Evolutionary conservation across 1,140 invertebrate genomes (phyloP).

Genomic region (Agrilus planipennis): DNA sequence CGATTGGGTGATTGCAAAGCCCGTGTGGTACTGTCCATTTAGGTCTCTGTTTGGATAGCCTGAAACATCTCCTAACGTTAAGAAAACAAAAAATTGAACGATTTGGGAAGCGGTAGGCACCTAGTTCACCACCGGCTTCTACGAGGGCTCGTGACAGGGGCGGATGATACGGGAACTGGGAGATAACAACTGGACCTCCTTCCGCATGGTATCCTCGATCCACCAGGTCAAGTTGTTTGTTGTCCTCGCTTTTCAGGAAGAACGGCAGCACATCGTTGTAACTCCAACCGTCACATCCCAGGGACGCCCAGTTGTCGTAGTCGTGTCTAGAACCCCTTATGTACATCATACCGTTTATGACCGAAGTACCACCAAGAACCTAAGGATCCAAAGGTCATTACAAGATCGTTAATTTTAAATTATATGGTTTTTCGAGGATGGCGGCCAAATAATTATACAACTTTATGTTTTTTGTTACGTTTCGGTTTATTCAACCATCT

Average conservation of each 20-base stretch:
- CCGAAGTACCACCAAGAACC: slow-evolving; percentile 84
- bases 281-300: slow-evolving; percentile 81
- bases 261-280: slow-evolving; percentile 81
- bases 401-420: no score
- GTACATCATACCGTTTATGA: slow-evolving; percentile 96
- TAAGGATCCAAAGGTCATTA: no score
- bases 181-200: slow-evolving; percentile 66
- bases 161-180: slow-evolving; percentile 76
- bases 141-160: slow-evolving; percentile 72
- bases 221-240: slow-evolving; percentile 59
- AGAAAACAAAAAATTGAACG: background rate
- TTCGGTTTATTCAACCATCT: no score
- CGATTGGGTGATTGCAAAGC: slow-evolving; percentile 75
- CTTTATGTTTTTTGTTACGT: no score
- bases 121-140: slow-evolving; percentile 69
- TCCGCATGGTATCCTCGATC: slow-evolving; percentile 64
- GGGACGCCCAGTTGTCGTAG: slow-evolving; percentile 79
- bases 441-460: no score
- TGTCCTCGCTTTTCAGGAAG: slow-evolving; percentile 79
- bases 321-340: slow-evolving; percentile 83
- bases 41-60: slow-evolving; percentile 71
- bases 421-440: no score
- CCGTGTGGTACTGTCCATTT: slow-evolving; percentile 69
- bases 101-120: no score
- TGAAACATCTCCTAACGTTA: slow-evolving; percentile 23